Base-by-base conservation (phyloP, 1,140 invertebrate genomes). In the Drosophila obscura region DNA sequence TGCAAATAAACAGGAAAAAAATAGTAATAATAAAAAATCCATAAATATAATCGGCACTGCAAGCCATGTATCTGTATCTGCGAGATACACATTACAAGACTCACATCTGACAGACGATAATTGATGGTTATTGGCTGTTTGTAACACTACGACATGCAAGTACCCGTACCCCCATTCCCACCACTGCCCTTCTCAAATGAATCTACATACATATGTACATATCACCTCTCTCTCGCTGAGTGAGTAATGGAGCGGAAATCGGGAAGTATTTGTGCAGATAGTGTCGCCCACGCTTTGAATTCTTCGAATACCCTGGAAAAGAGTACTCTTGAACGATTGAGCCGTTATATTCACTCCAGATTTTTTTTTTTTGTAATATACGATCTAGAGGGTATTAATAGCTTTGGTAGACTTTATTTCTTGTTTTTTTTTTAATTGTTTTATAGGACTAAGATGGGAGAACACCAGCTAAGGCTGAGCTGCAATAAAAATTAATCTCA, bases 81-180 rank as follows among this genome's bases (percentile, higher is more conserved):
- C 31, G 67, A 62, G 73, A 72, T 62, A 76, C 57, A 77, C 73
- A 69, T 80, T 80, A 80, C 77, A 80, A 81, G 77, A 75, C 44
- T 64, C 66, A 61, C 61, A 63, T 77, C 73, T 81, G 78, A 81
- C 79, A 81, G 62, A 46, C 56, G 74, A 78, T 82, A 82, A 82
- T 82, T 83, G 69, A 82, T 83, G 72, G 68, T 78, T 82, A 82
- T 82, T 80, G 77, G 59, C 67, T n/a, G 55, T 68, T 68, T 31
- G 66, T 64, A 53, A 39, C 11, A 39, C 35, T 39, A 5, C 35
- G 35, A 35, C 7, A 9, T 31, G 28, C 28, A 8, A 28, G 28
- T 7, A 8, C 7, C 1, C 6, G 28, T 28, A 8, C 28, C 8
- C 31, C 31, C 26, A 6, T 5, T 7, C 26, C 26, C 22, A 24